These are phyloP conservation scores for Ramphastos sulfuratus DNA, from an alignment of 2,113 vertebrate species.

Conservation along the genomic window DNA sequence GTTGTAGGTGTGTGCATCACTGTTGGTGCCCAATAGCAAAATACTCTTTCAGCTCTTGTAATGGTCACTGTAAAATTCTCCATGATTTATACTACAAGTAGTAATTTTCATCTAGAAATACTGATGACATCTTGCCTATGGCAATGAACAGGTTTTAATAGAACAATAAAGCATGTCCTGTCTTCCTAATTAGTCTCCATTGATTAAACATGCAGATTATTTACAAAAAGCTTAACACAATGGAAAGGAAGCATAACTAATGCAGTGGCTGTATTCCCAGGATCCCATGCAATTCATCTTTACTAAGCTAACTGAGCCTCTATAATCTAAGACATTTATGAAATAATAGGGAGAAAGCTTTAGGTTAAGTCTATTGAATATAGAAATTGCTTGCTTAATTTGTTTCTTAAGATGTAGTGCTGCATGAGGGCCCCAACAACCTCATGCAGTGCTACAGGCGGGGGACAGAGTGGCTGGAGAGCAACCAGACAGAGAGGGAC, in stretches of 20 bases:
- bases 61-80: constrained; percentile 2
- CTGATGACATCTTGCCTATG: not conserved
- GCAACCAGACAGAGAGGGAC: no score
- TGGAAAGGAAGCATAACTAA: constrained; percentile 21
- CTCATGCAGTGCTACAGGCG: no score
- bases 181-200: constrained; percentile 37
- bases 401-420: not conserved
- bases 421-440: no score
- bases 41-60: not conserved
- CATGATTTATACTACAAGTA: not conserved
- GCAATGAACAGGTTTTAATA: constrained; percentile 32
- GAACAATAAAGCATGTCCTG: not conserved
- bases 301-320: constrained; percentile 10
- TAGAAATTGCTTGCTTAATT: not conserved
- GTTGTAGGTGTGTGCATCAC: not conserved
- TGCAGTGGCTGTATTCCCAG: constrained; percentile 23
- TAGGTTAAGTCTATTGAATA: constrained; percentile 40
- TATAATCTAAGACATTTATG: constrained; percentile 48
- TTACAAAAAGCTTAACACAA: constrained; percentile 18
- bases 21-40: not conserved
- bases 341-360: constrained; percentile 17
- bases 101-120: constrained; percentile 20
- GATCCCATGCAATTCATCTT: constrained; percentile 20
- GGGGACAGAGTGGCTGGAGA: no score
- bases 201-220: constrained; percentile 51